Conservation (phyloP, 2,888 invertebrate genomes). For the Meliscaeva auricollis region DNA sequence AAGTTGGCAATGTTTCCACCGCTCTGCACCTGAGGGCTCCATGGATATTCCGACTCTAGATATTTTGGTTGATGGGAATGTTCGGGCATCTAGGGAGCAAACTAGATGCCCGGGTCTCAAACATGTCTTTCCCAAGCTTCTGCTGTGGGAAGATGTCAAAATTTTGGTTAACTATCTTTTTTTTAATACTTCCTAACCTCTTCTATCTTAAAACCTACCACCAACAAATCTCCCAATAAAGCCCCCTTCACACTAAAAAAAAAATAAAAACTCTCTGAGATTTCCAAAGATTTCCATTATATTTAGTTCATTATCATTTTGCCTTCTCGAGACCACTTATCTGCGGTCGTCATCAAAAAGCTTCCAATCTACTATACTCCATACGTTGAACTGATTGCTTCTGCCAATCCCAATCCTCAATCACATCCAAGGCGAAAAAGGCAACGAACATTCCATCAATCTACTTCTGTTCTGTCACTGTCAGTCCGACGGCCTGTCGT, state of each 20-base stretch:
- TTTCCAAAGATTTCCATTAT: constrained; percentile 19
- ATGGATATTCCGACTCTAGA: too few species aligned
- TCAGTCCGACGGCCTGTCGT: constrained; percentile 49
- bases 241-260: too few species aligned
- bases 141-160: too few species aligned
- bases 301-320: constrained; percentile 37
- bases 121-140: too few species aligned
- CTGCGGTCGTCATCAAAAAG: constrained; percentile 43
- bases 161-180: too few species aligned
- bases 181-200: too few species aligned
- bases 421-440: not conserved
- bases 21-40: too few species aligned
- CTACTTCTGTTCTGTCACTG: constrained; percentile 54
- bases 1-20: too few species aligned
- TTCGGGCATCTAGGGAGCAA: too few species aligned
- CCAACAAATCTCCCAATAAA: not conserved
- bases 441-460: constrained; percentile 54
- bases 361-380: constrained; percentile 18
- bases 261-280: not conserved
- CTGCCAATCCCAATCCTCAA: constrained; percentile 50
- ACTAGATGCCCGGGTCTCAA: too few species aligned
- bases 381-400: constrained; percentile 47
- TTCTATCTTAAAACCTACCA: not conserved
- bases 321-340: constrained; percentile 34
- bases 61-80: too few species aligned